Percentiles rank a stretch among this genome's conserved stretches.
phyloP scores from a whole-genome alignment of 2,797 vertebrate genomes.

The Lemur catta region DNA sequence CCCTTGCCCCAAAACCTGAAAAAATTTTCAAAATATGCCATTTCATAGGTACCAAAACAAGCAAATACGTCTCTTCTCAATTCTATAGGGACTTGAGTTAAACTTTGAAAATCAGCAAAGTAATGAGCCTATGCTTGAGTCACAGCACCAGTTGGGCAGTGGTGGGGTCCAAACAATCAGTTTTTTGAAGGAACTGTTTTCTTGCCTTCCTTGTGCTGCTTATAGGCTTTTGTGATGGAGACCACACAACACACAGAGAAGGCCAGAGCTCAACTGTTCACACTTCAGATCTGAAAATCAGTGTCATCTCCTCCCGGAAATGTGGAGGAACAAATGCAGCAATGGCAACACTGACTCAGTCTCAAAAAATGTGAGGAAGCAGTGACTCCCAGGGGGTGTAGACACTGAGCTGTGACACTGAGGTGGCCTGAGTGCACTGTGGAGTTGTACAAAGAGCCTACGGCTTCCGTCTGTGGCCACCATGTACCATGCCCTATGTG shows the following conservation, averaged over 20 bases:
- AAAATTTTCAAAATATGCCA: not conserved
- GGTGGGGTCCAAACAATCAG: not conserved
- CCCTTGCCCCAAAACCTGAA: not conserved
- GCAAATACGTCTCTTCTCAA: not conserved
- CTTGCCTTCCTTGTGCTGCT: not conserved
- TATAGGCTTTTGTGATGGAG: not conserved
- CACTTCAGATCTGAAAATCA: not conserved
- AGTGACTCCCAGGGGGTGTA: rapidly evolving
- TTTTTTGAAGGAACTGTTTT: not conserved
- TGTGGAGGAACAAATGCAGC: not conserved
- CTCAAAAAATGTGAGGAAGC: not conserved
- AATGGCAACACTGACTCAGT: not conserved
- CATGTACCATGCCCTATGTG: no score
- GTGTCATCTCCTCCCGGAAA: not conserved
- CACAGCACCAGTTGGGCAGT: not conserved
- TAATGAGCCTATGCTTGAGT: not conserved
- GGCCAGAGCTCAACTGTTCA: not conserved
- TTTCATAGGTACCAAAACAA: not conserved
- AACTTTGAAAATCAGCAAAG: not conserved
- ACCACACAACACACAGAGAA: not conserved
- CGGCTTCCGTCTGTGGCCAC: not conserved
- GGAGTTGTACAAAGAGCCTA: not conserved
- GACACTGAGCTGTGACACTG: not conserved
- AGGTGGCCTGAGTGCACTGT: not conserved
- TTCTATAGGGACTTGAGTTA: not conserved